Conservation (phyloP, 2,888 invertebrate genomes). For the Antheraea assamensis region DNA sequence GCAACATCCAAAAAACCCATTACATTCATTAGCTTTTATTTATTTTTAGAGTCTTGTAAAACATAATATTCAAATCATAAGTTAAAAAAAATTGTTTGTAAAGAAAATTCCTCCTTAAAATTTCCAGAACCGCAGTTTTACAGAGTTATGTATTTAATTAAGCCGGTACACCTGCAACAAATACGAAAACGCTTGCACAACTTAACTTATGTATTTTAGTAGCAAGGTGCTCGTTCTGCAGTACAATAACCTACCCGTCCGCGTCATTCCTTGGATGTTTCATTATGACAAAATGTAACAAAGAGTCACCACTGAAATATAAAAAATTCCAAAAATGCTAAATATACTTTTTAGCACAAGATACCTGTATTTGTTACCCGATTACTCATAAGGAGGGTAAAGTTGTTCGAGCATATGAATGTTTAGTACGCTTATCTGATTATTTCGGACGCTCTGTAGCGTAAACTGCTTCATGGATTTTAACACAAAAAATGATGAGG, state of each 20-base stretch:
- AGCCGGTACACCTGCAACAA: slow-evolving; percentile 19
- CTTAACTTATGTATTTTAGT: slow-evolving; percentile 6
- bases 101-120: neutral
- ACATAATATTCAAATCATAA: neutral
- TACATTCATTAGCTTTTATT: neutral
- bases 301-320: neutral
- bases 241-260: neutral
- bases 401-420: too few relatives aligned
- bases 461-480: too few relatives aligned
- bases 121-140: neutral
- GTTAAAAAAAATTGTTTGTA: too few relatives aligned
- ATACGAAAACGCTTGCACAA: slow-evolving; percentile 4
- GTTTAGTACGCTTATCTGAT: too few relatives aligned
- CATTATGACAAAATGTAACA: neutral
- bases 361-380: too few relatives aligned
- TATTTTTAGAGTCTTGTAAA: neutral
- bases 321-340: neutral
- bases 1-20: neutral
- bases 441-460: too few relatives aligned
- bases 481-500: too few relatives aligned
- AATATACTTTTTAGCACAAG: too few relatives aligned
- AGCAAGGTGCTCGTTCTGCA: neutral
- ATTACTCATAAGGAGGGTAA: too few relatives aligned
- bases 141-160: slow-evolving; percentile 24
- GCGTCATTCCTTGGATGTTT: neutral